phyloP scores from a whole-genome alignment of 1,140 invertebrate genomes.

The Lerema accius region DNA sequence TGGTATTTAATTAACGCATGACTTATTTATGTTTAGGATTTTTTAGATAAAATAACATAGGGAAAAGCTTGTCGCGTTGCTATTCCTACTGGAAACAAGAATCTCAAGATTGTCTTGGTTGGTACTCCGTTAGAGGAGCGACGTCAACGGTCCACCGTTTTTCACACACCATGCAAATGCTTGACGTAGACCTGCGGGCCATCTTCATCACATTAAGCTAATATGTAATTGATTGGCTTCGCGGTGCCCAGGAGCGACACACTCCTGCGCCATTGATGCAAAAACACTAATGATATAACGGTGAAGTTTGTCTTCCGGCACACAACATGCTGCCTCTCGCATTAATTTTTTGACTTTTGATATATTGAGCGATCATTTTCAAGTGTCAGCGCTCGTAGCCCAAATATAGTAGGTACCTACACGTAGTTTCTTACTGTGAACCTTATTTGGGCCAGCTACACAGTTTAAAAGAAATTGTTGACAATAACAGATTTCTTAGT shows the following conservation, averaged over 20 bases:
- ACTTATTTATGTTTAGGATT: too few species aligned
- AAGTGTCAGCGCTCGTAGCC: conserved; percentile 46
- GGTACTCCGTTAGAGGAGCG: conserved; percentile 51
- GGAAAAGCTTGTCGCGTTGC: not conserved
- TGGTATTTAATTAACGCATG: too few species aligned
- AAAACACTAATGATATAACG: conserved; percentile 79
- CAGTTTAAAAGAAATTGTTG: too few species aligned
- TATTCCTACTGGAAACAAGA: conserved; percentile 54
- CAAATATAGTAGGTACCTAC: conserved; percentile 26
- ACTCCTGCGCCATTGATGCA: conserved; percentile 72
- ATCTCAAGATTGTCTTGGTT: conserved; percentile 56
- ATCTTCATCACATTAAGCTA: conserved; percentile 77
- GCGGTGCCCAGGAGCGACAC: conserved; percentile 55
- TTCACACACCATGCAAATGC: conserved; percentile 63
- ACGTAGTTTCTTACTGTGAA: too few species aligned
- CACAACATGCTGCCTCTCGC: conserved; percentile 37
- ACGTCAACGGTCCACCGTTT: conserved; percentile 48
- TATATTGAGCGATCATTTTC: conserved; percentile 54
- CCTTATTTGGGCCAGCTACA: too few species aligned
- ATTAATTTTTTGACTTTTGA: conserved; percentile 44
- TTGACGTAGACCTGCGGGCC: conserved; percentile 51
- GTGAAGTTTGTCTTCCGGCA: conserved; percentile 61
- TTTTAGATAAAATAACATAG: too few species aligned
- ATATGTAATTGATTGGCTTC: conserved; percentile 80
- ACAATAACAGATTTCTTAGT: too few species aligned